Evolutionary conservation across 2,113 vertebrate species (phyloP).

Genomic region (Archocentrus centrarchus): DNA sequence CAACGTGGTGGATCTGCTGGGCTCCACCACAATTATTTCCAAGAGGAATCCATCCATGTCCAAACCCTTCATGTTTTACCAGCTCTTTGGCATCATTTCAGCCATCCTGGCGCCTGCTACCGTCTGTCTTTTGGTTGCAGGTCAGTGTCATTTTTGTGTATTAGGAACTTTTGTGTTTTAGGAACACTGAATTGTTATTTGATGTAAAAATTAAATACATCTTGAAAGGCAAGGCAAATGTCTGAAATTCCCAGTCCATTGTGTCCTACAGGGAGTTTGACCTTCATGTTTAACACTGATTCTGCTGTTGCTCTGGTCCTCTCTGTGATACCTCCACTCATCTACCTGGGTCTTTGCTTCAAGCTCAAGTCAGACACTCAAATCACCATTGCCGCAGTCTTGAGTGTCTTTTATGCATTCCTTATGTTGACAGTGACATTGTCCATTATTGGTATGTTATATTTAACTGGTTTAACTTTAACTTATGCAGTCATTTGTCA

Average conservation of each 20-base stretch:
- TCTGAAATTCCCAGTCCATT: background rate
- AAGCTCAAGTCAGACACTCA: conserved; percentile 76
- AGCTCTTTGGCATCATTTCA: conserved; percentile 69
- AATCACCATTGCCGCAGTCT: conserved; percentile 67
- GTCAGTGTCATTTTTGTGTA: conserved; percentile 14
- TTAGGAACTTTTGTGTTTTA: no score
- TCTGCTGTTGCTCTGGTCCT: conserved; percentile 43
- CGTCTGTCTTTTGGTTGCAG: conserved; percentile 75
- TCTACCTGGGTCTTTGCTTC: conserved; percentile 74
- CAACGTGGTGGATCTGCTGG: conserved; percentile 75
- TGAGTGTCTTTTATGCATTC: conserved; percentile 77
- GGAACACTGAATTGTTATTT: background rate
- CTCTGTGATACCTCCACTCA: conserved; percentile 65
- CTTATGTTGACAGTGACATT: conserved; percentile 75
- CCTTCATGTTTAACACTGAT: conserved; percentile 14
- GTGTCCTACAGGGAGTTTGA: conserved; percentile 63
- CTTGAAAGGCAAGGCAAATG: no score
- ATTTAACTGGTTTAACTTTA: background rate
- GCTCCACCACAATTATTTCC: conserved; percentile 52
- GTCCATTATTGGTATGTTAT: conserved; percentile 69
- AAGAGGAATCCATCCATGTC: conserved; percentile 78
- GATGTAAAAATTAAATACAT: background rate
- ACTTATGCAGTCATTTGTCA: background rate
- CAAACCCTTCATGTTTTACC: conserved; percentile 79
- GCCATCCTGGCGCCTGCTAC: conserved; percentile 76